Percentiles rank a stretch among this genome's conserved stretches.
These are phyloP conservation scores for Hyles lineata DNA, from an alignment of 2,888 invertebrate genomes.

Conservation along the genomic window DNA sequence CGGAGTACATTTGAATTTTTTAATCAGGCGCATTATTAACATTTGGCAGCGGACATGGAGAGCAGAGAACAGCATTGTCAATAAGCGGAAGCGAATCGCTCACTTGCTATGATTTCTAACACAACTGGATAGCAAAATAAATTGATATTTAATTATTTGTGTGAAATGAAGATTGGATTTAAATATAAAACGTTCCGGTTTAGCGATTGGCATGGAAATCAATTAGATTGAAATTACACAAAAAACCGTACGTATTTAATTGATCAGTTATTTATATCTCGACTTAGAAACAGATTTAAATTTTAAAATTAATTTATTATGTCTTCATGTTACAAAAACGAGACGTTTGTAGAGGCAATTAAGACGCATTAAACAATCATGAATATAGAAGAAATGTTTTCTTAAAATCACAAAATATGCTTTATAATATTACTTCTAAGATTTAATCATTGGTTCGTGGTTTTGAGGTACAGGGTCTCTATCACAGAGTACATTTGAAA, in stretches of 20 bases:
- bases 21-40: slow-evolving; percentile 43
- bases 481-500: no score
- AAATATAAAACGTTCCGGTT: slow-evolving; percentile 18
- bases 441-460: no score
- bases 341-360: not conserved
- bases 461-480: no score
- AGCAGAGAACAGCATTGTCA: slow-evolving; percentile 40
- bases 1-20: slow-evolving; percentile 40
- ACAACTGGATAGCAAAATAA: not conserved
- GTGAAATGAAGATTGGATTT: slow-evolving; percentile 14
- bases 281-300: not conserved
- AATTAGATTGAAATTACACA: slow-evolving; percentile 6
- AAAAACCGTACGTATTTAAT: slow-evolving; percentile 9
- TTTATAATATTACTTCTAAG: no score
- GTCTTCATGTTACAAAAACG: not conserved
- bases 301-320: not conserved
- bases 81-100: slow-evolving; percentile 49
- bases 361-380: not conserved
- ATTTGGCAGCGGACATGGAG: slow-evolving; percentile 48
- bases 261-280: not conserved
- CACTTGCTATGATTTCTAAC: slow-evolving; percentile 23
- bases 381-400: not conserved
- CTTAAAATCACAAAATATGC: no score
- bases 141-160: not conserved
- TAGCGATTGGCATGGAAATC: slow-evolving; percentile 19